Percentiles rank a stretch among this genome's conserved stretches.
Evolutionary conservation across 2,113 vertebrate genomes (phyloP).

Genomic region (Saimiri boliviensis): DNA sequence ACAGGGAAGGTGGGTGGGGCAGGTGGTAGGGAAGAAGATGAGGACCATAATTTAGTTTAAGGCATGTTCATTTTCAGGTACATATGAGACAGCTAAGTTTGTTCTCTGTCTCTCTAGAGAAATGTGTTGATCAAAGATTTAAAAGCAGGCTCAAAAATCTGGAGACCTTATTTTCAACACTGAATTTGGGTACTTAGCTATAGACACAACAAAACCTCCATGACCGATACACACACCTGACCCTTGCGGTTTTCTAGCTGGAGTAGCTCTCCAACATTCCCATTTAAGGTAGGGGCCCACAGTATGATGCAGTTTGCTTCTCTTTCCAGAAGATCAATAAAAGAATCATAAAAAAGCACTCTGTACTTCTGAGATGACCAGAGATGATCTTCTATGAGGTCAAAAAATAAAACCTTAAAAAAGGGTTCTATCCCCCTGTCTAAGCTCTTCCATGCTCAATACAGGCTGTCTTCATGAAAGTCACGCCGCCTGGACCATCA

Average conservation of each 20-base stretch:
- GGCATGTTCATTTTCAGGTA: neutral
- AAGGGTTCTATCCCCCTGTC: neutral
- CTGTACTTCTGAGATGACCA: neutral
- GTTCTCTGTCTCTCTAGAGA: neutral
- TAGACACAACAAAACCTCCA: neutral
- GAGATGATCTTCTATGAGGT: neutral
- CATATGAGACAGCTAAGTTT: neutral
- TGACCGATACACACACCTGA: neutral
- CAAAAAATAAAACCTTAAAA: neutral
- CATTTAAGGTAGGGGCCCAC: neutral
- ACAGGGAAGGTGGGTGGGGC: neutral
- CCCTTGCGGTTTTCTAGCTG: neutral
- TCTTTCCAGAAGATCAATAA: neutral
- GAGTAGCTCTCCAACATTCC: fast-evolving
- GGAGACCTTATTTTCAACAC: neutral
- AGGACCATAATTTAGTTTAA: neutral
- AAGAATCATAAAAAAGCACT: neutral
- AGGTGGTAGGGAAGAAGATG: neutral
- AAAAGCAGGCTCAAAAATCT: neutral
- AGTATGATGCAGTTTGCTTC: neutral
- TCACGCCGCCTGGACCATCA: neutral
- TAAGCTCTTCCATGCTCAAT: neutral
- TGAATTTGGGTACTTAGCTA: neutral
- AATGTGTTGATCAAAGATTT: neutral
- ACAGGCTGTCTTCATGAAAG: neutral